A percentile compares a stretch with the other conserved stretches of the same genome.
Evolutionary conservation across 1,140 invertebrate genomes (phyloP).

Genomic region (Dendroctonus ponderosae): DNA sequence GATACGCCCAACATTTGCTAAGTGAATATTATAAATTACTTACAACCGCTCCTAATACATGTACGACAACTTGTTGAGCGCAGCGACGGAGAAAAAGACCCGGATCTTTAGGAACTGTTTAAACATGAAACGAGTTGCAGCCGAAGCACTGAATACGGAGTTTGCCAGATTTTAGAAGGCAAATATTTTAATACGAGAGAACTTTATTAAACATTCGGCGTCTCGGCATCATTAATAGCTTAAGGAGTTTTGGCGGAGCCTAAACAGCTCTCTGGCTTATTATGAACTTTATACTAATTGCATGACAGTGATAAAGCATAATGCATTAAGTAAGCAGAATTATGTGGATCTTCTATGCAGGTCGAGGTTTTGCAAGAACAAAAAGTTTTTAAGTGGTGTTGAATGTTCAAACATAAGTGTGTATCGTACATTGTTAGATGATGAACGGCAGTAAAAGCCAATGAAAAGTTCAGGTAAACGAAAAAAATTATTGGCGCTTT

Average conservation of each 20-base stretch:
- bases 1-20: no score
- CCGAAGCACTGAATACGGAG: conserved; percentile 1
- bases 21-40: not conserved
- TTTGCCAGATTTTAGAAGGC: conserved; percentile 22
- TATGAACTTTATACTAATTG: not conserved
- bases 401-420: no score
- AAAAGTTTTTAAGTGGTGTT: no score
- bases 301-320: not conserved
- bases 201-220: conserved; percentile 17
- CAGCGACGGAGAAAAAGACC: conserved; percentile 8
- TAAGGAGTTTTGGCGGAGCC: not conserved
- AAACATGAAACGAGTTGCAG: conserved; percentile 10
- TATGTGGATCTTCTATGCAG: no score
- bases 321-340: no score
- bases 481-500: no score
- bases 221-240: conserved; percentile 3
- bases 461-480: no score
- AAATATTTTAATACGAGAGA: conserved; percentile 15
- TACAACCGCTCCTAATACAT: not conserved
- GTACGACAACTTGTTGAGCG: conserved; percentile 13
- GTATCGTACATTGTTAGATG: no score
- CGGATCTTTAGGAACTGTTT: conserved; percentile 7
- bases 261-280: not conserved
- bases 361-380: no score
- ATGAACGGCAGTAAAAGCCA: no score